A percentile compares a stretch with the other conserved stretches of the same genome.
phyloP scores from a whole-genome alignment of 2,888 invertebrate species.

The Tipula lateralis region DNA sequence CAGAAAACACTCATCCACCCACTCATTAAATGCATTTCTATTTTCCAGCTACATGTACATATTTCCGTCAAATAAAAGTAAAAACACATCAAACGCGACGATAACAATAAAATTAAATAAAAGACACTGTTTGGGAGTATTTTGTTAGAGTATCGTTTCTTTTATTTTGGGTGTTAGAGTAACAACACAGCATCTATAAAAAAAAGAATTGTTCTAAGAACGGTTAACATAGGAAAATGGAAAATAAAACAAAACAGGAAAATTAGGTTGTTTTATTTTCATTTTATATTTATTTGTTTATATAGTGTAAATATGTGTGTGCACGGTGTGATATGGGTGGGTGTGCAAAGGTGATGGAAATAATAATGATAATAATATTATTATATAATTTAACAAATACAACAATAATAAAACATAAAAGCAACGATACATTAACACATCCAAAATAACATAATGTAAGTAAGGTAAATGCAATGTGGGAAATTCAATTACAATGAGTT shows the following conservation, averaged over 20 bases:
- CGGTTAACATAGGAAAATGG: not conserved
- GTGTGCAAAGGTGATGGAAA: not conserved
- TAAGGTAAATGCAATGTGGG: not conserved
- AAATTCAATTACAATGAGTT: not conserved
- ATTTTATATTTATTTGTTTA: not conserved
- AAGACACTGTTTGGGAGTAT: not conserved
- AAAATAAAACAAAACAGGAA: not conserved
- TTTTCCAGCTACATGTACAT: not conserved
- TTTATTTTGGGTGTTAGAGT: not conserved
- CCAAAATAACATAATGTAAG: not conserved
- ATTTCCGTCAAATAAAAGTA: not conserved
- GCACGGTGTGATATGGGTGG: not conserved
- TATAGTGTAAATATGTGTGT: not conserved
- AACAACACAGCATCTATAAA: not conserved
- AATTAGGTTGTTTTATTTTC: not conserved
- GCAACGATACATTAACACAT: constrained; percentile 6
- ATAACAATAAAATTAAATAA: constrained; percentile 1
- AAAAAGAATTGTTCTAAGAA: not conserved
- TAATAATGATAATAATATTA: not conserved
- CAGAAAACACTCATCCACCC: constrained; percentile 19
- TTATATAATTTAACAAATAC: not conserved
- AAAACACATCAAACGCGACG: not conserved
- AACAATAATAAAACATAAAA: constrained; percentile 24
- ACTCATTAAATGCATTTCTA: not conserved
- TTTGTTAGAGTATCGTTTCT: not conserved